phyloP scores from a whole-genome alignment of 2,113 vertebrate species.

The Hemiscyllium ocellatum region DNA sequence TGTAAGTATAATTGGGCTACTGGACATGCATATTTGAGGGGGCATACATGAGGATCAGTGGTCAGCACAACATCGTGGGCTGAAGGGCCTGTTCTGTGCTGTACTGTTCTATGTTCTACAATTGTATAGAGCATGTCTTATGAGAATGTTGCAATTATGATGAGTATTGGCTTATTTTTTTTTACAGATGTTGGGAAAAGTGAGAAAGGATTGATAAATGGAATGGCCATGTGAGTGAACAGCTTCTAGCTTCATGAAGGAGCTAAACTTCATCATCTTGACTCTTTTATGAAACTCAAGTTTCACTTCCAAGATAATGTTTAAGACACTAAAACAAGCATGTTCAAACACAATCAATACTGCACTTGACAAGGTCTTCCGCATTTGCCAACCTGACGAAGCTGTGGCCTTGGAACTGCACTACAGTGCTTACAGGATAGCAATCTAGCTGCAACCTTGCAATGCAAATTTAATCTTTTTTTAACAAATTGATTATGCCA shows the following conservation, averaged over 20 bases:
- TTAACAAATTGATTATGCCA: background rate
- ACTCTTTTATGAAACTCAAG: background rate
- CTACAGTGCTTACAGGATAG: background rate
- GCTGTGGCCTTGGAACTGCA: background rate
- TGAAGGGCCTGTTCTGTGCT: too few species aligned
- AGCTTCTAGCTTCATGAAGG: background rate
- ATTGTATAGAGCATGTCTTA: too few species aligned
- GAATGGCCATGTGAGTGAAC: background rate
- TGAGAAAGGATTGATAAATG: background rate
- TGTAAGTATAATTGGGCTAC: too few species aligned
- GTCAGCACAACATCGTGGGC: too few species aligned
- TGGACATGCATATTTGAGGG: too few species aligned
- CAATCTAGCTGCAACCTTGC: background rate
- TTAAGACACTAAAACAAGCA: conserved; percentile 7
- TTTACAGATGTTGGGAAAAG: background rate
- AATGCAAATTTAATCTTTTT: background rate
- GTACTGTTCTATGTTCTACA: too few species aligned
- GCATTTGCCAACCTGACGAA: background rate
- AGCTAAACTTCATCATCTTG: background rate
- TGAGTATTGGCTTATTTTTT: background rate
- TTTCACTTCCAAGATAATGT: conserved; percentile 16
- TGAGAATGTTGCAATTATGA: background rate
- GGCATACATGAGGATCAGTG: too few species aligned
- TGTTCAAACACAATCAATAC: background rate
- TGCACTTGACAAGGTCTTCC: background rate